A percentile compares a stretch with the other conserved stretches of the same genome.
Evolutionary conservation across 2,797 vertebrate species (phyloP).

Genomic region (Oreochromis grahami): DNA sequence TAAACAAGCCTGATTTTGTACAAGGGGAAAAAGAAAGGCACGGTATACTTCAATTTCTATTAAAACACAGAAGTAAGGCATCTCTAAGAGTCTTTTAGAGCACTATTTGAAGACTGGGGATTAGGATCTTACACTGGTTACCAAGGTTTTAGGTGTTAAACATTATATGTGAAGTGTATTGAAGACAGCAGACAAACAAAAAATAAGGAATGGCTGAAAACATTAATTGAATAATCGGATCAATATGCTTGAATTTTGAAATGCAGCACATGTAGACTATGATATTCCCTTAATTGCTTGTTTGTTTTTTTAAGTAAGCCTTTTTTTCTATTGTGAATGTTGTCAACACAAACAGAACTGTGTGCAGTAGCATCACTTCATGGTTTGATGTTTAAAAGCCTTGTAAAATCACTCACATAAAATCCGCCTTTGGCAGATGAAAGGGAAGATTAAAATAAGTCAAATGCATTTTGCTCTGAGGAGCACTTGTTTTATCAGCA

Average conservation of each 20-base stretch:
- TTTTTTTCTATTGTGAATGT: not conserved
- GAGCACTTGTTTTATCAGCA: conserved; percentile 33
- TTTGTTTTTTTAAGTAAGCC: not conserved
- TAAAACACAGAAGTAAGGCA: not conserved
- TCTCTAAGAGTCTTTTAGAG: not conserved
- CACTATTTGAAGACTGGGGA: not conserved
- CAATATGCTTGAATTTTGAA: not conserved
- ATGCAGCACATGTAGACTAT: not conserved
- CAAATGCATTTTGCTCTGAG: conserved; percentile 15
- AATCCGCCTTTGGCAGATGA: conserved; percentile 7
- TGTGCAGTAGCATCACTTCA: not conserved
- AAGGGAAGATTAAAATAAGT: conserved; percentile 28
- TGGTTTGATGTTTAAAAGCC: not conserved
- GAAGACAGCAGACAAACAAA: not conserved
- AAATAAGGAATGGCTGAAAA: not conserved
- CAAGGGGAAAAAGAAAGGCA: not conserved
- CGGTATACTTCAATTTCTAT: no score
- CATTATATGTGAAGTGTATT: not conserved
- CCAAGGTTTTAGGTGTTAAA: not conserved
- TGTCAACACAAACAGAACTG: not conserved
- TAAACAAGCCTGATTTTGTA: not conserved
- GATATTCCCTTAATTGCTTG: not conserved
- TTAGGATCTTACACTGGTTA: not conserved
- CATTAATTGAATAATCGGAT: not conserved
- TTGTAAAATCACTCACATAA: conserved; percentile 6